Evolutionary conservation across 1,140 invertebrate genomes (phyloP), one percentile per base, ranked within the genome.

Genomic region (Zaprionus africanus): DNA sequence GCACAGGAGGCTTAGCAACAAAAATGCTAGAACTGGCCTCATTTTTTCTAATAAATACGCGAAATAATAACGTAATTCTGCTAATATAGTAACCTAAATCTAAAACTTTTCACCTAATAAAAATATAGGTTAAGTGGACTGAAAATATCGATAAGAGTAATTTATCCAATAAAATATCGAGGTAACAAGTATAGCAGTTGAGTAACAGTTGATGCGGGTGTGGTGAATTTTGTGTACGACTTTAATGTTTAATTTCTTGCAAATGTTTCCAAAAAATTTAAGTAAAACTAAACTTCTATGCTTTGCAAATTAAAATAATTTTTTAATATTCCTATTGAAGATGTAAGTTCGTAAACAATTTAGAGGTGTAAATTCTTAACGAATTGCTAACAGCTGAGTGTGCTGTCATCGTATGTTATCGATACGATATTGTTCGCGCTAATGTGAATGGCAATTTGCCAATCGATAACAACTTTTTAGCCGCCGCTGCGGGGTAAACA

Each of bases 81-180:
- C 84, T 84, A 85, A 38, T 70, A 75, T 76, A 75, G 75, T 85
- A 85, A 75, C 58, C 70, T 85, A 85, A 81, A 75, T 57, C 67
- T 78, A 83, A 78, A 81, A 57, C 31, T 88, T 87, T 70, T 76
- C 82, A 65, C 73, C 61, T 90, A 87, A 90, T 84, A 79, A 83
- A 72, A 71, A 82, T 78, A 62, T 88, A 90, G 84, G 84, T 88
- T 88, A 88, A 76, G 61, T 76, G 67, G 54, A 60, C 61, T 62
- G 70, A 67, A 90, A 81, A 64, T 81, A 70, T 80, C 69, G 74
- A 56, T 49, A 73, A 22, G 15, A 26, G 22, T 24, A 63, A 43
- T 13, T 26, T 49, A 49, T 19, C 19, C 46, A 51, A 22, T 4
- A 19, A 51, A 4, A 22, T 51, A 51, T 51, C 46, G 46, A 24